phyloP scores from a whole-genome alignment of 1,140 invertebrate species.

The Drosophila ficusphila region DNA sequence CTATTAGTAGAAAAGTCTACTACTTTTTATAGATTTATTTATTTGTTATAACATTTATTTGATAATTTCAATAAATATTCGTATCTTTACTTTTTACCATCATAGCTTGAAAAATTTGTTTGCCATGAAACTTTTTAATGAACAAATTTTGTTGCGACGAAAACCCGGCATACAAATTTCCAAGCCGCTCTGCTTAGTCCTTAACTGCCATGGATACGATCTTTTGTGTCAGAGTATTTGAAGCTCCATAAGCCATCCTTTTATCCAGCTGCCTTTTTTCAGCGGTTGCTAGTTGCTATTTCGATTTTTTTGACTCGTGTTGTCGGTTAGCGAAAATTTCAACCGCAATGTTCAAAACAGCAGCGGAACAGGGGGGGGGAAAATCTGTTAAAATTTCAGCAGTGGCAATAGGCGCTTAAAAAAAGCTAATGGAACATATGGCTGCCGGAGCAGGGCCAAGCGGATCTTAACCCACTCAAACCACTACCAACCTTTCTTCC shows the following conservation, averaged over 20 bases:
- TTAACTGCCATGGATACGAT: neutral
- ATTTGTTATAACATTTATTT: too few species aligned
- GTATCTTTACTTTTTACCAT: too few species aligned
- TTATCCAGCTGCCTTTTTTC: neutral
- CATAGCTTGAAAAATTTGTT: too few species aligned
- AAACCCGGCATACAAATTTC: too few species aligned
- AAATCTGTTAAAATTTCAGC: constrained; percentile 80
- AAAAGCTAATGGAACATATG: constrained; percentile 79
- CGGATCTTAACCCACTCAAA: constrained; percentile 31
- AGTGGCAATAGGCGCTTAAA: constrained; percentile 73
- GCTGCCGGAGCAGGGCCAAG: constrained; percentile 36
- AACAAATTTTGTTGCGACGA: too few species aligned
- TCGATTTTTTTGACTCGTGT: constrained; percentile 11
- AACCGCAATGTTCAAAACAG: constrained; percentile 63
- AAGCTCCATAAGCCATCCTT: neutral
- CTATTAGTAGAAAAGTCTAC: too few species aligned
- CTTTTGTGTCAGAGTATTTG: neutral
- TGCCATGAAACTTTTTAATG: too few species aligned
- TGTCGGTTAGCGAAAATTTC: constrained; percentile 37
- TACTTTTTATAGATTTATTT: too few species aligned
- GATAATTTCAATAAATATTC: too few species aligned
- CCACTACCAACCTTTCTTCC: neutral
- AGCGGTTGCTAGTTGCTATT: neutral
- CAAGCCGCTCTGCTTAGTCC: neutral
- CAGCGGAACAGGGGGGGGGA: constrained; percentile 55